Evolutionary conservation across 2,888 invertebrate species (phyloP), one percentile per base, ranked within the genome.

Genomic region (Acronicta psi): DNA sequence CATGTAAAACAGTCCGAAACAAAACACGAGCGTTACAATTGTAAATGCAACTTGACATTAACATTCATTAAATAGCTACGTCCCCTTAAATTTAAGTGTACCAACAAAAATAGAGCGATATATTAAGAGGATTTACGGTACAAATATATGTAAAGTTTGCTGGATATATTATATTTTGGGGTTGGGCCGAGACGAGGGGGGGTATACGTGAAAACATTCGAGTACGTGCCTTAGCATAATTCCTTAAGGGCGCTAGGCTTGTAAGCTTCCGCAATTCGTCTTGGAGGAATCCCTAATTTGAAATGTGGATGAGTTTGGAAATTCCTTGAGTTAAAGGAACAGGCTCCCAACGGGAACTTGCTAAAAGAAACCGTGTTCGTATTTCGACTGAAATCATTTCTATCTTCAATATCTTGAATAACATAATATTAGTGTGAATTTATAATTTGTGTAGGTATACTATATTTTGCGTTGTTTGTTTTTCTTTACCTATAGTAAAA

Each of bases 131-230:
- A 94, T 94, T 94, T 93, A 94, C 91, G 91, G 91, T 90, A 93
- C 94, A 94, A 94, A 94, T 94, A 94, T 94, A 94, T 94, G 94
- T 94, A 92, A 94, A 94, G 94, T 94, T 94, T 93, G 89, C 89
- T 84, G 90, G 90, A 93, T 93, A 92, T 93, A 94, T 94, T 93
- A 94, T 94, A 91, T 92, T 90, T 86, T 89, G 92, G 93, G 94
- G 92, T 90, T 85, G 91, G 90, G 81, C 87, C 87, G 85, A 89
- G 91, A 89, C 86, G 91, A 87, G 88, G 69, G 86, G 89, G 88
- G 87, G 85, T 87, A 85, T 86, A 90, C 94, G 94, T 94, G 94
- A 89, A 93, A 93, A 90, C 89, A 93, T 93, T 88, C 90, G 84
- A 82, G 81, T 89, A 92, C 94, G 94, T 94, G 94, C 93, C 86